Percentiles rank a stretch among this genome's conserved stretches.
These are phyloP conservation scores for Rhynchopsitta pachyrhyncha DNA, from an alignment of 2,113 vertebrate genomes.

Conservation along the genomic window DNA sequence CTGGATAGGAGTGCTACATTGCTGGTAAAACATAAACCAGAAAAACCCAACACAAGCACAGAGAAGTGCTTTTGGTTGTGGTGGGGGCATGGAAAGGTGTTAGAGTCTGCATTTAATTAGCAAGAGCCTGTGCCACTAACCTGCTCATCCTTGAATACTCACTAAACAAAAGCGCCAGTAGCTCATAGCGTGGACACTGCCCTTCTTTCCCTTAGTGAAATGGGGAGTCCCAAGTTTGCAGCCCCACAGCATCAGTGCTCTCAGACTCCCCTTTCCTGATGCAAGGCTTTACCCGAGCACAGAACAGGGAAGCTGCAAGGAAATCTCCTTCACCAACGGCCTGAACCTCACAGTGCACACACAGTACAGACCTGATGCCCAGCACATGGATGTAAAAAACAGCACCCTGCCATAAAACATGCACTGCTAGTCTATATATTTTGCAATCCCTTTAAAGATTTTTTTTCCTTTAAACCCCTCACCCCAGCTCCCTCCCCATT, in stretches of 20 bases:
- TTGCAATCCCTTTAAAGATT: constrained; percentile 78
- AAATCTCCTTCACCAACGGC: not conserved
- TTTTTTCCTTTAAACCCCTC: constrained; percentile 60
- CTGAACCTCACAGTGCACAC: accelerated
- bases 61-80: not conserved
- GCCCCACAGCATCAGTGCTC: not conserved
- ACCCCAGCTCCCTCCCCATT: constrained; percentile 71
- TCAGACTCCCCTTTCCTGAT: not conserved
- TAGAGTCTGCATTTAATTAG: not conserved
- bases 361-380: not conserved
- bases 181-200: not conserved
- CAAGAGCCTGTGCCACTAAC: not conserved
- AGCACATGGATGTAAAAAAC: not conserved
- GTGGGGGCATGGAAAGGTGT: not conserved
- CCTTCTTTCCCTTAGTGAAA: not conserved
- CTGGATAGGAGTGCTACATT: not conserved
- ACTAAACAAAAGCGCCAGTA: not conserved
- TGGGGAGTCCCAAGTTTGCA: not conserved
- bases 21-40: not conserved
- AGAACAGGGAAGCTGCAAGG: not conserved
- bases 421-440: constrained; percentile 57
- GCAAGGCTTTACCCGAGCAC: not conserved
- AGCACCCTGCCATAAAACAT: constrained; percentile 46
- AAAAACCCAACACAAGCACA: not conserved
- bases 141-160: not conserved